Percentiles rank a stretch among this genome's conserved stretches.
Evolutionary conservation across 2,113 vertebrate species (phyloP).

Genomic region (Tragelaphus buxtoni): DNA sequence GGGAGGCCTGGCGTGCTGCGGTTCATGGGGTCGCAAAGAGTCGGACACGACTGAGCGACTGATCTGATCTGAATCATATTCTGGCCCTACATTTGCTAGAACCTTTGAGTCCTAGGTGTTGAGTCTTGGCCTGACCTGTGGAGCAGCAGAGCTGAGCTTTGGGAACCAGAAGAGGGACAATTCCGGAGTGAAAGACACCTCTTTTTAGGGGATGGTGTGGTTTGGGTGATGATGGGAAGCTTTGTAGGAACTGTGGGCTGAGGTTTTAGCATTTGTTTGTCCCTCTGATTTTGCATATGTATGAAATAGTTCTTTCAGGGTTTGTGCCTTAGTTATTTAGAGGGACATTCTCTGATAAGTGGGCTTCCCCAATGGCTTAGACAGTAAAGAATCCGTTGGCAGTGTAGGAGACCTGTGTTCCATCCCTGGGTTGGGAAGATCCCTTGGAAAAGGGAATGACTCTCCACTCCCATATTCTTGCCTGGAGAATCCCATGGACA

Average conservation of each 20-base stretch:
- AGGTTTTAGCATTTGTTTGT: background rate
- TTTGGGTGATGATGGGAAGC: background rate
- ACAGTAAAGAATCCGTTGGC: background rate
- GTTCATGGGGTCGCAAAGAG: too few species aligned
- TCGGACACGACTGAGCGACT: too few species aligned
- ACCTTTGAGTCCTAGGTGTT: background rate
- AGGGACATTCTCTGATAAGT: background rate
- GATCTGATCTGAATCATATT: background rate
- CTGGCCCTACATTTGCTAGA: background rate
- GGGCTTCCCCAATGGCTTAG: background rate
- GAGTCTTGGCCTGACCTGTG: background rate
- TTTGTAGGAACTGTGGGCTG: background rate
- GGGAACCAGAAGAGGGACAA: background rate
- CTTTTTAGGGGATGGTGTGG: background rate
- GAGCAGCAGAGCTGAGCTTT: background rate
- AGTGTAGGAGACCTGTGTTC: background rate
- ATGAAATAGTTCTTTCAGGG: background rate
- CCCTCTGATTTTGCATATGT: background rate
- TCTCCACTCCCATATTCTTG: background rate
- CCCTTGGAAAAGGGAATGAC: background rate
- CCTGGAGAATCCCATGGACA: background rate
- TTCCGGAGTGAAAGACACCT: background rate
- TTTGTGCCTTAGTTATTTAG: background rate
- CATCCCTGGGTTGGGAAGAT: background rate
- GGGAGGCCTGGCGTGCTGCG: too few species aligned